Evolutionary conservation across 2,113 vertebrate species (phyloP).

Genomic region (Cyprinodon tularosa): DNA sequence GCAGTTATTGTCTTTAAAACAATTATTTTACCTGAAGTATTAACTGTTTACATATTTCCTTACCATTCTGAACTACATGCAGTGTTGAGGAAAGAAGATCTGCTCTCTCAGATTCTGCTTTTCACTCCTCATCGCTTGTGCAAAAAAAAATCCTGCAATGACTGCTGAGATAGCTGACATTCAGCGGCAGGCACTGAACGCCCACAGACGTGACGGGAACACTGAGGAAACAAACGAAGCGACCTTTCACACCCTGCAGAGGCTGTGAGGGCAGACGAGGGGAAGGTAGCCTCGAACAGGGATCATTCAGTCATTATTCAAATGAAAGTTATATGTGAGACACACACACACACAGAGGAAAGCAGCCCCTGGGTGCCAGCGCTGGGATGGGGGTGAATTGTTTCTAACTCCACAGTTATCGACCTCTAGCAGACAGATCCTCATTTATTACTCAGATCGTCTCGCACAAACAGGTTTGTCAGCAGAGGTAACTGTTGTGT

Average conservation of each 20-base stretch:
- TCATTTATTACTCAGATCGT: slow-evolving; percentile 38
- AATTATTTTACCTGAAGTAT: too few species aligned
- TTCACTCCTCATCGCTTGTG: not conserved
- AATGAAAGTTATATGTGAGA: slow-evolving; percentile 64
- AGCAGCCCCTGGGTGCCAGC: not conserved
- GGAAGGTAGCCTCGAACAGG: slow-evolving; percentile 17
- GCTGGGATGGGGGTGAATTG: slow-evolving; percentile 24
- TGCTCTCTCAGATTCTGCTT: slow-evolving; percentile 10
- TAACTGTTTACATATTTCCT: not conserved
- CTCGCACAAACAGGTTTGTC: slow-evolving; percentile 5
- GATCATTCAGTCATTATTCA: slow-evolving; percentile 51
- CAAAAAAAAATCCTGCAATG: slow-evolving; percentile 22
- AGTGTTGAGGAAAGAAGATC: slow-evolving; percentile 32
- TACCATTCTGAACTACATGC: slow-evolving; percentile 18
- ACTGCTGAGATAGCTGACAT: slow-evolving; percentile 27
- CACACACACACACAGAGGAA: slow-evolving; percentile 39
- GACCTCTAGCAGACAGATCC: not conserved
- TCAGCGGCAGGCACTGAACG: slow-evolving; percentile 34
- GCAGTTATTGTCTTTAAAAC: too few species aligned
- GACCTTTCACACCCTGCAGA: slow-evolving; percentile 38
- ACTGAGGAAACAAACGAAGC: slow-evolving; percentile 38
- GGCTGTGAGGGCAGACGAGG: slow-evolving; percentile 32
- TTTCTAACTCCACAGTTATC: slow-evolving; percentile 40
- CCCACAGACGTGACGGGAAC: slow-evolving; percentile 34
- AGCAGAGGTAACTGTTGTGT: slow-evolving; percentile 20